These are phyloP conservation scores for Urocynchramus pylzowi DNA, from an alignment of 2,113 vertebrate genomes.

Conservation along the genomic window DNA sequence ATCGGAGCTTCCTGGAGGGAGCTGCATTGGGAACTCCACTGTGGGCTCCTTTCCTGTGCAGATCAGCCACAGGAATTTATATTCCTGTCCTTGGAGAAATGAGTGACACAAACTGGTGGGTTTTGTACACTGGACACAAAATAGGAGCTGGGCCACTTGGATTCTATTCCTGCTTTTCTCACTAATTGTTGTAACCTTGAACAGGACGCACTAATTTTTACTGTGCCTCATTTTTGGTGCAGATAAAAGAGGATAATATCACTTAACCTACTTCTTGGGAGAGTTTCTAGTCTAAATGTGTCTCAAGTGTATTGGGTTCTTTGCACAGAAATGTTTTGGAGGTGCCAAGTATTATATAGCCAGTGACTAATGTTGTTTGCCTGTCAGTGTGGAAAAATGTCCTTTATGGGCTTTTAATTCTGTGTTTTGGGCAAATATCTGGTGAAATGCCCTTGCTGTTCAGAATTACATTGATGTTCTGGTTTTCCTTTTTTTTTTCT, in stretches of 20 bases:
- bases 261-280: conserved; percentile 37
- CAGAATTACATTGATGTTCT: background rate
- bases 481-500: rapidly evolving
- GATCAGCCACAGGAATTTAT: background rate
- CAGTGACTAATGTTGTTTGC: conserved; percentile 35
- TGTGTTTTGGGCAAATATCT: background rate
- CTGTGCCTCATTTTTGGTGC: background rate
- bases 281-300: conserved; percentile 28
- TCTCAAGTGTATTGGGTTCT: conserved; percentile 24
- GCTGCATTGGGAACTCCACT: background rate
- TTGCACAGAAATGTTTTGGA: background rate
- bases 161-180: background rate
- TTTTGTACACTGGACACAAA: background rate
- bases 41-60: background rate
- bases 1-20: background rate
- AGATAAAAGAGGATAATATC: conserved; percentile 6
- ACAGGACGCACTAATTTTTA: background rate
- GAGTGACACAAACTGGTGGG: background rate
- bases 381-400: conserved; percentile 12
- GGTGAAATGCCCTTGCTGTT: conserved; percentile 15
- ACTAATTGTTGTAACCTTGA: conserved; percentile 29
- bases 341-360: background rate
- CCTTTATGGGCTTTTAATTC: conserved; percentile 31
- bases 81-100: background rate
- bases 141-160: background rate